Base-by-base conservation (phyloP, 2,797 vertebrate genomes). In the Coendou prehensilis region DNA sequence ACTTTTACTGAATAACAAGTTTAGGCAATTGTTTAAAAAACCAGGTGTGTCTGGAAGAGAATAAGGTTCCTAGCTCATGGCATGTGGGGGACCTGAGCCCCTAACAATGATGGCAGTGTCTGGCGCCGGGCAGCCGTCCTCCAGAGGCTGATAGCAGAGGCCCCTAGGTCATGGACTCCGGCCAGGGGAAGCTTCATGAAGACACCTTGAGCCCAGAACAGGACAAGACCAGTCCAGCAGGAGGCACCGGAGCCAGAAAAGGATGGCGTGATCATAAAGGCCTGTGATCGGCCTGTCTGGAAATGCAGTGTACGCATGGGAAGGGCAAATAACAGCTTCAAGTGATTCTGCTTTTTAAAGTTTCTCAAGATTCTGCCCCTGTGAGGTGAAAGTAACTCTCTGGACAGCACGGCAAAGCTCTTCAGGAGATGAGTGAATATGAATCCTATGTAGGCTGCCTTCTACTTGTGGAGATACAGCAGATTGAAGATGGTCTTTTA, bases 121-220 rank as follows among this genome's bases (percentile, higher is more conserved):
- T 28, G n/a, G 33, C 17, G 18, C 13, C 2, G 10, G n/a, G 22
- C n/a, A 17, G 37, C 13, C 6, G 1, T 59, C 20, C 26, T 30
- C 57, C 15, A 28, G 1, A 11, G 28, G 17, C 18, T 0, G 9
- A 28, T 23, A 56, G 37, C 22, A 37, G 33, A 8, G 5, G 37
- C 15, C 54, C 54, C n/a, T 20, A 23, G 47, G 56, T 18, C 54
- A 17, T 10, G 2, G 37, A n/a, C 28, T 5, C 5, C 15, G 45
- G 6, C 47, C 6, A 0, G 17, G 5, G 18, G 33, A 28, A 50
- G 47, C n/a, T 14, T 6, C 8, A 2, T 3, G 30, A 47, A 57
- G 28, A 20, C 7, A 5, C 30, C 0, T 57, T 20, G 1, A 26
- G 2, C 41, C 30, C 9, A 2, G 41, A 0, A 3, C 18, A 2